Evolutionary conservation across 2,888 invertebrate genomes (phyloP), one percentile per base, ranked within the genome.

Genomic region (Rhagium mordax): DNA sequence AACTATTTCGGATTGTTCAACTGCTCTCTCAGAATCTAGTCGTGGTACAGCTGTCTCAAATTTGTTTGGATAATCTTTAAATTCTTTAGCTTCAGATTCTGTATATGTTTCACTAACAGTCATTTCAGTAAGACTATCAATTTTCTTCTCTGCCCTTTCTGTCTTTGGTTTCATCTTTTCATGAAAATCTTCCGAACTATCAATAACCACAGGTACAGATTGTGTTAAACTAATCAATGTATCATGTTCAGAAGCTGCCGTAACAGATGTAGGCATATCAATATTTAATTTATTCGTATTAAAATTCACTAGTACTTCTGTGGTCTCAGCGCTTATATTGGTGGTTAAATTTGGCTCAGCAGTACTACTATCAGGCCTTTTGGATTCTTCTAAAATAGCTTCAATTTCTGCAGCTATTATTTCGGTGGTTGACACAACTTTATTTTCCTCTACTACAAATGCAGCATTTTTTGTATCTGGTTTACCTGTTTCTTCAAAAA

Each of bases 61-160:
- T 72, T 81, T 81, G 53, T 82, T 84, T 87, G 90, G 90, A 83
- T 85, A 87, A 41, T 90, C 86, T 2, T 47, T 60, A 65, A 78
- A 74, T 15, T 79, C 71, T 73, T 85, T 85, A 7, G 89, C 83
- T 60, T 89, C 77, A 0, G 90, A 83, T 86, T 92, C 91, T 15
- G 90, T 91, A 51, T 76, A 65, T 10, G 75, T 73, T 71, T 82
- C 80, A 13, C 93, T 87, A 78, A 82, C 60, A 57, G 90, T 90
- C 61, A 94, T 77, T 76, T 91, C 86, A 86, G 91, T 89, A 82
- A 87, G 89, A 88, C 88, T 90, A 85, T 88, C 89, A 84, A 90
- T 90, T 69, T 84, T 89, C 55, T 89, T 81, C 57, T 90, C 86
- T n/a, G 90, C 90, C 16, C 79, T 87, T 81, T 92, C 93, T 57